Evolutionary conservation across 2,797 vertebrate species (phyloP).

Genomic region (Tapirus indicus): DNA sequence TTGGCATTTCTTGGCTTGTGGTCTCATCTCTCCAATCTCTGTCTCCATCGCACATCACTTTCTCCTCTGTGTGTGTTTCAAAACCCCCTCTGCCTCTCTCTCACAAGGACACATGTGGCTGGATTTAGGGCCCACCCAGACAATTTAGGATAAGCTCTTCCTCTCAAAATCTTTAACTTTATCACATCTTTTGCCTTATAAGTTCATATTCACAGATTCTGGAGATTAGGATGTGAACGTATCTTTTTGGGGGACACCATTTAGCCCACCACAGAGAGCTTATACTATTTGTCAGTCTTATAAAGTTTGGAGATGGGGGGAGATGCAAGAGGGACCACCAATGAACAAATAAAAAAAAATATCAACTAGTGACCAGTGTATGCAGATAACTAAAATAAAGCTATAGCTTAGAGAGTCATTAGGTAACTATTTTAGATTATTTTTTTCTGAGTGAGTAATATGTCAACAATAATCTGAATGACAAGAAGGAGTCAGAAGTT

Average conservation of each 20-base stretch:
- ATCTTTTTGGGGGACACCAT: neutral
- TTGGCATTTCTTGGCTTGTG: too few relatives aligned
- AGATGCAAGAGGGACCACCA: neutral
- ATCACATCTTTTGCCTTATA: neutral
- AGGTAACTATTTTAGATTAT: neutral
- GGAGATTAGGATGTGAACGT: neutral
- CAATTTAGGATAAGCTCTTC: neutral
- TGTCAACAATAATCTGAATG: neutral
- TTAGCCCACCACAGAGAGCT: neutral
- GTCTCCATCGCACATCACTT: neutral
- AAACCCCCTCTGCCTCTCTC: neutral
- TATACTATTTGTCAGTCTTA: neutral
- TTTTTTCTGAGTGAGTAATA: neutral
- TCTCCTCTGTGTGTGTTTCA: neutral
- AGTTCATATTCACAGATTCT: neutral
- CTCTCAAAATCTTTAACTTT: neutral
- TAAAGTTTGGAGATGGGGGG: neutral
- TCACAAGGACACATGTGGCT: neutral
- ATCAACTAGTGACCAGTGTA: neutral
- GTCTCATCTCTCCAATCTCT: neutral
- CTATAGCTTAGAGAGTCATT: neutral
- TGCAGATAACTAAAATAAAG: constrained; percentile 29
- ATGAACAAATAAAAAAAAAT: neutral
- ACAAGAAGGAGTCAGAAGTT: neutral
- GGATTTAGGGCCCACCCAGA: neutral